Evolutionary conservation across 2,797 vertebrate species (phyloP).

Genomic region (Tapirus indicus): DNA sequence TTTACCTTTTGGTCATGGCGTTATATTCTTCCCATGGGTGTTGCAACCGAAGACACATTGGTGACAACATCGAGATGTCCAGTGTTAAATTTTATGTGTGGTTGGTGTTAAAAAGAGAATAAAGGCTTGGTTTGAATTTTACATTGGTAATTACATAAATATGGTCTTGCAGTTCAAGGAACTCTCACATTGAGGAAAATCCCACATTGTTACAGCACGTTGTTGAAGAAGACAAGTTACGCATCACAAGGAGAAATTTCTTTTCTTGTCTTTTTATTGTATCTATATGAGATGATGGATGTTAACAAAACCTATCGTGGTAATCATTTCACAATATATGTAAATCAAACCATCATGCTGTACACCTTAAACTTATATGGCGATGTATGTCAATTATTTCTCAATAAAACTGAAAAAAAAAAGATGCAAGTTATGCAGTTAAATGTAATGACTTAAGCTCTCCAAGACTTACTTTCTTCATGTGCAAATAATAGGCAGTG

Average conservation of each 20-base stretch:
- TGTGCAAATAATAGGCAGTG: not conserved
- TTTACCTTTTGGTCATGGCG: not conserved
- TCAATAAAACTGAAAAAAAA: not conserved
- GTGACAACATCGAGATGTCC: not conserved
- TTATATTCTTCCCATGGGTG: not conserved
- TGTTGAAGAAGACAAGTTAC: conserved; percentile 20
- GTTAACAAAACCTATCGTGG: not conserved
- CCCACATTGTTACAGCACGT: not conserved
- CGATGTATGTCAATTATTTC: not conserved
- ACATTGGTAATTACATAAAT: not conserved
- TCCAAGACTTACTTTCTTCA: not conserved
- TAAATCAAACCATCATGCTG: not conserved
- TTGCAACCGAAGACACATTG: not conserved
- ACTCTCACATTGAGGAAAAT: not conserved
- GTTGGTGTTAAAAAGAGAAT: not conserved
- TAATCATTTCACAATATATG: not conserved
- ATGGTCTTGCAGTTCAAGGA: not conserved
- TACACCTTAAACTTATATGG: not conserved
- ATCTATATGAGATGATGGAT: not conserved
- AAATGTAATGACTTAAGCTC: not conserved
- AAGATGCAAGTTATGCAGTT: not conserved
- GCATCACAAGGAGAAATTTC: not conserved
- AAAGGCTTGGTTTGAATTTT: conserved; percentile 10
- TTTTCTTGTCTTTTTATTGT: not conserved
- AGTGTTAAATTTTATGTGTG: not conserved